A percentile compares a stretch with the other conserved stretches of the same genome.
Conservation (phyloP, 2,113 vertebrate species). For the Sapayoa aenigma region DNA sequence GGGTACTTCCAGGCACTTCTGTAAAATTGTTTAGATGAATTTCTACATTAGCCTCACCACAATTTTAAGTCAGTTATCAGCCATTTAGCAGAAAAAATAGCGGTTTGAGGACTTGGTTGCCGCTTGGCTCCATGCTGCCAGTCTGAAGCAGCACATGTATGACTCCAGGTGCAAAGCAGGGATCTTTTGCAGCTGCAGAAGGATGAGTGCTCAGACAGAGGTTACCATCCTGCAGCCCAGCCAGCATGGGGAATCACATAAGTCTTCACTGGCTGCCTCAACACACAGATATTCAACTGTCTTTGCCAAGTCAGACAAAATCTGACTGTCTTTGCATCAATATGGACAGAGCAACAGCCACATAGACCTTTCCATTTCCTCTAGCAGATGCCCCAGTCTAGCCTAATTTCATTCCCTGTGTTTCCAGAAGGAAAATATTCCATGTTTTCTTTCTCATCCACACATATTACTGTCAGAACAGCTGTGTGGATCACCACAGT, state of each 20-base stretch:
- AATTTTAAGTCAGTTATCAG: not conserved
- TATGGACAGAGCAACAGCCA: not conserved
- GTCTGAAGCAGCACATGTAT: not conserved
- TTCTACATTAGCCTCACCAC: not conserved
- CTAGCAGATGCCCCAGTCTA: not conserved
- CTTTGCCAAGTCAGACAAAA: not conserved
- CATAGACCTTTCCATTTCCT: not conserved
- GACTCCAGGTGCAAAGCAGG: not conserved
- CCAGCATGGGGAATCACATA: fast-evolving
- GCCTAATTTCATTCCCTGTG: not conserved
- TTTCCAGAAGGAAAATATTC: not conserved
- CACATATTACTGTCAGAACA: not conserved
- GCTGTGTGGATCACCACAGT: not conserved
- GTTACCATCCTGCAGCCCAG: not conserved
- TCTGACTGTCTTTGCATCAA: not conserved
- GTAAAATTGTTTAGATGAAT: not conserved
- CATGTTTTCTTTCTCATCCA: not conserved
- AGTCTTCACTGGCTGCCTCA: not conserved
- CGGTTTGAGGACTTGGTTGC: not conserved
- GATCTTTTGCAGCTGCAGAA: not conserved
- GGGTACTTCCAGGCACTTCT: not conserved
- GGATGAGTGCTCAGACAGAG: not conserved
- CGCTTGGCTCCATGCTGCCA: not conserved
- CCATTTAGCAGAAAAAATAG: not conserved
- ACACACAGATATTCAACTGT: not conserved